Evolutionary conservation across 2,113 vertebrate species (phyloP), one percentile per base, ranked within the genome.

Genomic region (Physeter macrocephalus): DNA sequence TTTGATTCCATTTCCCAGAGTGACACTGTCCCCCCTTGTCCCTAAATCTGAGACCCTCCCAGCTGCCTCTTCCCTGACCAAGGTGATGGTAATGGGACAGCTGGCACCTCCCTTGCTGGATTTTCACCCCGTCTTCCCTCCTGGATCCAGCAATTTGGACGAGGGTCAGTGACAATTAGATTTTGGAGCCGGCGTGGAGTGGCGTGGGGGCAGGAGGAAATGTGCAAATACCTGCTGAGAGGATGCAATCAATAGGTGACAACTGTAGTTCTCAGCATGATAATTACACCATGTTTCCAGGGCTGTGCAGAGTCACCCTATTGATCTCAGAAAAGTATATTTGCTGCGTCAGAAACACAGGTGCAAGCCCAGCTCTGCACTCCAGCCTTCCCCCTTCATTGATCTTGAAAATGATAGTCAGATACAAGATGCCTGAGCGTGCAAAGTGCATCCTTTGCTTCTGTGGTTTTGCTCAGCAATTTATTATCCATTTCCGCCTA

Each of bases 321-420:
- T 94, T 96, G 98, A 98, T 98, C 98, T 96, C 0, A 23, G 90
- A 90, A 52, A 90, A 91, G 75, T 27, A 43, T 90, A 97, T 98
- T 97, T 97, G 96, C 97, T 94, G 78, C 85, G 41, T 92, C 34
- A 91, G 72, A 96, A 98, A 86, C 77, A 46, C 83, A 97, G 75
- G 77, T 85, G 64, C 91, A 94, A 90, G 57, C 74, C 52, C 92
- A 77, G 88, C 31, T 93, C 71, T 77, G 88, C 72, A 27, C 57
- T 23, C 66, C 66, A 78, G 54, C 27, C 97, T 95, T 80, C 94
- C 85, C 85, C 95, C 21, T 72, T 71, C 94, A 92, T 0, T 96
- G 97, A 98, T 96, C 98, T 95, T 80, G 86, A 97, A 85, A 97
- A 94, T 62, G 96, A 95, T 34, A 95, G 46, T 34, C 49, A 81